Conservation (phyloP, 2,888 invertebrate genomes). For the Nasonovia ribisnigri region DNA sequence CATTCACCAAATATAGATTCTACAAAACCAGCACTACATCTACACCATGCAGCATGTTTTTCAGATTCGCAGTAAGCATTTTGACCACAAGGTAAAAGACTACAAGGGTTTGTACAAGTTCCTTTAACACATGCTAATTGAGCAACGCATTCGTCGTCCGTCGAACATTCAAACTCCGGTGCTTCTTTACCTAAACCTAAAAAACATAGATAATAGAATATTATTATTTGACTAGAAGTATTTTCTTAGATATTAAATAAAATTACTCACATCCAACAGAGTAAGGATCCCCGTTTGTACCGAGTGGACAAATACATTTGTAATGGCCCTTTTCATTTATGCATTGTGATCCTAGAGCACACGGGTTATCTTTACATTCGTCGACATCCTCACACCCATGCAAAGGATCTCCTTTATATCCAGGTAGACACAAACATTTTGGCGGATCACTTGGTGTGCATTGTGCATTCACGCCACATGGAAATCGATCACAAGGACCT, state of each 20-base stretch:
- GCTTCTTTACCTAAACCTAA: slow-evolving; percentile 73
- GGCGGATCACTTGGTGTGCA: slow-evolving; percentile 92
- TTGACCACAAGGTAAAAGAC: slow-evolving; percentile 81
- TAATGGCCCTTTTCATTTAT: slow-evolving; percentile 88
- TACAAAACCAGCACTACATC: slow-evolving; percentile 85
- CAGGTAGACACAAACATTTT: slow-evolving; percentile 87
- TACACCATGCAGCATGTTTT: slow-evolving; percentile 87
- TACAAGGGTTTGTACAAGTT: slow-evolving; percentile 86
- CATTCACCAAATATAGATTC: slow-evolving; percentile 86
- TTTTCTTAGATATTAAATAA: not conserved
- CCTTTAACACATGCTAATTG: slow-evolving; percentile 84
- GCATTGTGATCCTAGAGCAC: slow-evolving; percentile 90
- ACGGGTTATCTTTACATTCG: slow-evolving; percentile 87
- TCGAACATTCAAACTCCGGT: slow-evolving; percentile 77
- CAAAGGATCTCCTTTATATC: slow-evolving; percentile 88
- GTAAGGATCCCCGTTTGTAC: slow-evolving; percentile 87
- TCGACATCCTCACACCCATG: slow-evolving; percentile 88
- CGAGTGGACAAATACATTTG: slow-evolving; percentile 86
- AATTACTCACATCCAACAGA: slow-evolving; percentile 80
- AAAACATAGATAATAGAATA: not conserved
- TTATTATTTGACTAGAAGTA: not conserved
- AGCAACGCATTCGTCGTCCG: slow-evolving; percentile 84
- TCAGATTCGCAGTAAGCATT: slow-evolving; percentile 91
- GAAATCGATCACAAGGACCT: slow-evolving; percentile 88
- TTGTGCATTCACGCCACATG: slow-evolving; percentile 90